Conservation (phyloP, 2,113 vertebrate species). For the Myiopsitta monachus region DNA sequence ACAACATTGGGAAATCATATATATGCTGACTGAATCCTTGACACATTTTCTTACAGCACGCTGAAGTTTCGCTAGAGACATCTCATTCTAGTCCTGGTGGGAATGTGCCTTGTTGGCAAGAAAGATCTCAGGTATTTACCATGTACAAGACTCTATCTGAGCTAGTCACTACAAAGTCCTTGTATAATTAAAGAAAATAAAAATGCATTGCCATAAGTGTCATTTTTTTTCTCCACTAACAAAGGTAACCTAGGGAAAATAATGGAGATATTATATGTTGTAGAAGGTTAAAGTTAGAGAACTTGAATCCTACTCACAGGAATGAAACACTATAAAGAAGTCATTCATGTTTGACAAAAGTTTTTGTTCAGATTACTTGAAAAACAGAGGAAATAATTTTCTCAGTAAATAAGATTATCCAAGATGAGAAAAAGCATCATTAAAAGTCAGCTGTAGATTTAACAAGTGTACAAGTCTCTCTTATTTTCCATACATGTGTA, state of each 20-base stretch:
- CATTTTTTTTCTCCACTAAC: not conserved
- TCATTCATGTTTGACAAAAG: not conserved
- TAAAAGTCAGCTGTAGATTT: not conserved
- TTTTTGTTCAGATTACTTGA: not conserved
- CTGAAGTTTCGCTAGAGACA: not conserved
- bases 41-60: not conserved
- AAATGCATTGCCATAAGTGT: not conserved
- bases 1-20: not conserved
- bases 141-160: not conserved
- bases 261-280: not conserved
- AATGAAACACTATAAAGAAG: not conserved
- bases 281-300: not conserved
- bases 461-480: not conserved
- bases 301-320: not conserved
- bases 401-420: not conserved
- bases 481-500: not conserved
- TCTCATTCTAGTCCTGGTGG: not conserved
- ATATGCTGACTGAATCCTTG: not conserved
- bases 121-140: not conserved
- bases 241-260: not conserved
- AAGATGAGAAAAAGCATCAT: not conserved
- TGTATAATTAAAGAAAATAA: not conserved
- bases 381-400: not conserved
- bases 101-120: not conserved
- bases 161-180: not conserved